Evolutionary conservation across 2,797 vertebrate genomes (phyloP), one percentile per base, ranked within the genome.

Genomic region (Champsocephalus esox): DNA sequence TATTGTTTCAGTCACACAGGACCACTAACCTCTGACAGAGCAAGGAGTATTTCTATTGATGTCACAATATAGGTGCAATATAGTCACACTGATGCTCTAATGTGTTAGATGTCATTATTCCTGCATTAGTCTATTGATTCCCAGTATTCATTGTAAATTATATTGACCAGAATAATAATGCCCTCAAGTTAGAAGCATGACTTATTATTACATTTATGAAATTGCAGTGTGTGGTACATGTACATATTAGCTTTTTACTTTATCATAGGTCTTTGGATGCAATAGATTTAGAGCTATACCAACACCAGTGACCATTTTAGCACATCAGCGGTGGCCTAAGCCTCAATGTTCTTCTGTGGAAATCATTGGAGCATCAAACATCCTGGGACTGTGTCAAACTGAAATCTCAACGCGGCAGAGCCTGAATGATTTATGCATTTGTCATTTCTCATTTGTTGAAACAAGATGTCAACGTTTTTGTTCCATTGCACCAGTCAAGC

Each of bases 341-440:
- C 66, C 69, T 89, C 52, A 32, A 5, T 34, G 19, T 66, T 67
- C 70, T 69, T 73, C 58, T 17, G 21, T 70, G 64, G 69, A 89
- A 66, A 85, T 87, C 88, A 92, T 82, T 44, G 63, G 59, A 81
- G 77, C 85, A 81, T 88, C 90, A 87, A 80, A 82, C 81, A 89
- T 79, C 74, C 75, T 9, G 54, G 65, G 79, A 83, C 85, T 85
- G 82, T 90, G 93, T 92, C 87, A 84, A 84, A 75, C 70, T 79
- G 81, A 89, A 89, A 91, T 89, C 88, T 92, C 84, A 69, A 85
- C 57, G 74, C 86, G 65, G 77, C 87, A 79, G 86, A 88, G 77
- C 82, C 81, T 95, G 91, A 94, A 95, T 95, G 94, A 95, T 95
- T 94, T 90, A 95, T 94, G 92, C 88, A 88, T 92, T 93, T 94